These are phyloP conservation scores for Sander lucioperca DNA, from an alignment of 2,113 vertebrate genomes.

Conservation along the genomic window DNA sequence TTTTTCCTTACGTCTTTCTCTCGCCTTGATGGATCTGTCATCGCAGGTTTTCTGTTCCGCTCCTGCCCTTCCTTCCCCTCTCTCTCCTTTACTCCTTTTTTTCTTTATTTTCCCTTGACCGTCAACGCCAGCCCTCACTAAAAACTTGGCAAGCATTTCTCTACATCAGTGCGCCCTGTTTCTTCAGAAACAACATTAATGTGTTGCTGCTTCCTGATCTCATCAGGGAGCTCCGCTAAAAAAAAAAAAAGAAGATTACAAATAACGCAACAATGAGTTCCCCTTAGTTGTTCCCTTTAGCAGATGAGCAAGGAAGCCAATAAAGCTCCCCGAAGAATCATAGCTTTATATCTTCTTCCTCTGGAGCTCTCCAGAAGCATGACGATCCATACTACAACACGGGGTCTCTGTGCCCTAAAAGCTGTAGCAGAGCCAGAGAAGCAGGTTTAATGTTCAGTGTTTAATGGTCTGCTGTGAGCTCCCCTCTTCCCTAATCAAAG, in stretches of 20 bases:
- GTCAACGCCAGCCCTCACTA: not conserved
- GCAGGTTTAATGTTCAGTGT: conserved; percentile 51
- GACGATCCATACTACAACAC: conserved; percentile 28
- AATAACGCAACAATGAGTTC: conserved; percentile 57
- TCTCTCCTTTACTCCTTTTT: not conserved
- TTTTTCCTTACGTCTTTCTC: conserved; percentile 19
- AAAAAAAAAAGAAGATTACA: conserved; percentile 49
- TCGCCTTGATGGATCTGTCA: conserved; percentile 54
- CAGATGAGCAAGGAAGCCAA: conserved; percentile 26
- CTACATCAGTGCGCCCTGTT: not conserved
- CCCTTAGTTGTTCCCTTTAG: conserved; percentile 33
- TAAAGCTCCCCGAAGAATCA: conserved; percentile 25
- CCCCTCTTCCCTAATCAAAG: conserved; percentile 57
- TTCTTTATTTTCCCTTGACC: not conserved
- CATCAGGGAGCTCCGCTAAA: conserved; percentile 33
- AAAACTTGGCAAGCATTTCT: conserved; percentile 8
- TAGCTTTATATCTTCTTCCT: conserved; percentile 30
- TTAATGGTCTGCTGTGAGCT: conserved; percentile 55
- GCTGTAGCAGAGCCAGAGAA: conserved; percentile 17
- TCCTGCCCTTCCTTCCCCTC: conserved; percentile 18
- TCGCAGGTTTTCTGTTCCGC: conserved; percentile 28
- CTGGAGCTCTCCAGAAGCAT: conserved; percentile 5
- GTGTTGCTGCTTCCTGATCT: conserved; percentile 19
- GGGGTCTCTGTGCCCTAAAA: conserved; percentile 38
- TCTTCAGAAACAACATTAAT: conserved; percentile 22